Base-by-base conservation (phyloP, 92 coral and sea anemone genomes). In the Pocillopora grandis region DNA sequence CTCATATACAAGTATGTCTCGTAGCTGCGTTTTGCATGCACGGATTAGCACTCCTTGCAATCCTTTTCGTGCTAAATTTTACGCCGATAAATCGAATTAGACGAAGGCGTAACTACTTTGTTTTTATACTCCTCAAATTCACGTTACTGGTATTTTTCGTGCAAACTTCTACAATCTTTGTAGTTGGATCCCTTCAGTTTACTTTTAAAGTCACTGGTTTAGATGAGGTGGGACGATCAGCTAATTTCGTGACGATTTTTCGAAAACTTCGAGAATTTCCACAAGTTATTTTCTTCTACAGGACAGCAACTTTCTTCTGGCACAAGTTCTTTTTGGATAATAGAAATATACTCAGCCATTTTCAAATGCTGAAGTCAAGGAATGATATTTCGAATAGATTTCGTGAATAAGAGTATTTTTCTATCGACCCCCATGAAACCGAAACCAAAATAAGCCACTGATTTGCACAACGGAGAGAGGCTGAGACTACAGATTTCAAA, bases 141-240 rank as follows among this genome's bases (percentile, higher is more conserved):
- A 86, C 90, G 15, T 21, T 89, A 33, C 17, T 71, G 5, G 16
- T 81, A 12, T 85, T 89, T 23, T 80, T 78, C 36, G 42, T 86
- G 60, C 84, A 77, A 48, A 76, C 62, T 1, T 86, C 71, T n/a
- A 49, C 20, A n/a, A 64, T 89, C 71, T 89, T 89, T 20, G 52
- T 72, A 1, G 65, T 89, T 19, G 92, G 92, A 20, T 58, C 90
- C 0, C 42, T 86, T n/a, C 92, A 89, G 83, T 80, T 89, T 11
- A 80, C 90, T 20, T 89, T 89, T 10, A 89, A 89, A 62, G 90
- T 89, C 6, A 89, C 90, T 9, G 92, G 92, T 5, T 63, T 89
- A 81, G 73, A 86, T 37, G 69, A 86, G 14, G 12, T 68, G 2
- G 80, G 75, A 27, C 58, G 60, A 66, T 79, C 92, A 17, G 90